Evolutionary conservation across 2,113 vertebrate species (phyloP).

Genomic region (Psilopogon haemacephalus): DNA sequence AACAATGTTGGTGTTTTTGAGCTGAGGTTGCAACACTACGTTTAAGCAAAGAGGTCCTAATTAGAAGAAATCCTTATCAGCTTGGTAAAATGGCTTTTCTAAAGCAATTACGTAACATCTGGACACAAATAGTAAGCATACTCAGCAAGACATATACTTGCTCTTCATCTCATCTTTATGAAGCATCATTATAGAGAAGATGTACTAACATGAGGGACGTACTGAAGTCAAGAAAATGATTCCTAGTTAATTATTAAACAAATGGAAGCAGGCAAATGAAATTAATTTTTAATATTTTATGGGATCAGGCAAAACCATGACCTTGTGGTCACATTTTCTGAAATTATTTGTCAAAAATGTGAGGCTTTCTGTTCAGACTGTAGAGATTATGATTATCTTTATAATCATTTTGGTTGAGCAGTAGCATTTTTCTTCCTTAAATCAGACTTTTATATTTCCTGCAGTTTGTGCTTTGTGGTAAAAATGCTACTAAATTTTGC

Average conservation of each 20-base stretch:
- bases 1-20: neutral
- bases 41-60: neutral
- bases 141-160: neutral
- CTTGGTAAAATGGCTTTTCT: neutral
- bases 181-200: neutral
- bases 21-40: neutral
- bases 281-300: conserved; percentile 58
- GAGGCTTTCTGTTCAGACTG: neutral
- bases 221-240: neutral
- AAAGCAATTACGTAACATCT: neutral
- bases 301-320: neutral
- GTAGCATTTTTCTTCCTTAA: neutral
- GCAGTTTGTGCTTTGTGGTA: neutral
- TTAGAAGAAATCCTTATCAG: neutral
- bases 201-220: neutral
- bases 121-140: neutral
- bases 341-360: neutral
- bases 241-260: conserved; percentile 37
- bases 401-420: neutral
- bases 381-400: neutral
- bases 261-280: conserved; percentile 30
- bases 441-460: neutral
- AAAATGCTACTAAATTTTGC: neutral
- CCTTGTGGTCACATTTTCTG: neutral
- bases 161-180: neutral